Conservation (phyloP, 1,140 invertebrate species). For the Paramacrobiotus metropolitanus region DNA sequence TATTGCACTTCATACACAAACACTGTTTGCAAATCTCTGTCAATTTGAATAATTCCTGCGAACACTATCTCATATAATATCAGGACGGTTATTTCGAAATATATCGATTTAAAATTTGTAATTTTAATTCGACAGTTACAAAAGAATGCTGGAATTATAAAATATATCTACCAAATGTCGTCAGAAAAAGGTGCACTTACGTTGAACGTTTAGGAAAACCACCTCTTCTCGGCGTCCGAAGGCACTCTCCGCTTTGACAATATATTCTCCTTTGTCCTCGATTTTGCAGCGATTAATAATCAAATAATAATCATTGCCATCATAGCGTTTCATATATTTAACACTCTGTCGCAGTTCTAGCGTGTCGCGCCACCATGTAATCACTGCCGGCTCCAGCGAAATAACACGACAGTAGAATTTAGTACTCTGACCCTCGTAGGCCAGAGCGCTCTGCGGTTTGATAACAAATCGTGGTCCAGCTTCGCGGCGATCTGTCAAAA, state of each 20-base stretch:
- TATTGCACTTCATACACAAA: too few species aligned
- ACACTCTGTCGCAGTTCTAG: slow-evolving; percentile 83
- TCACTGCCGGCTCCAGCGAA: slow-evolving; percentile 68
- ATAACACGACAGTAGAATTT: slow-evolving; percentile 92
- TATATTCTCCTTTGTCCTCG: slow-evolving; percentile 86
- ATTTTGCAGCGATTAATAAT: slow-evolving; percentile 83
- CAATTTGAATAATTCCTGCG: too few species aligned
- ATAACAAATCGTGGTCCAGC: slow-evolving; percentile 93
- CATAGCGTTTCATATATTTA: slow-evolving; percentile 96
- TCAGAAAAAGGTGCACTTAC: slow-evolving; percentile 28
- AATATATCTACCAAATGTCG: too few species aligned
- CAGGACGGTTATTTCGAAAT: too few species aligned
- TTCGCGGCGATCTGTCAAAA: slow-evolving; percentile 59
- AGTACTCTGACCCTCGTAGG: slow-evolving; percentile 85
- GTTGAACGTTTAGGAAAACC: slow-evolving; percentile 89
- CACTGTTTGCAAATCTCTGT: too few species aligned
- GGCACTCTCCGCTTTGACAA: slow-evolving; percentile 87
- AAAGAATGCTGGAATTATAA: too few species aligned
- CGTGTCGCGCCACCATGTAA: slow-evolving; percentile 82
- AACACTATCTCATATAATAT: too few species aligned
- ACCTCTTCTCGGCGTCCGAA: slow-evolving; percentile 88
- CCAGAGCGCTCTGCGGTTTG: slow-evolving; percentile 74
- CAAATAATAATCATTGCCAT: slow-evolving; percentile 85
- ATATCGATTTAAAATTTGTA: too few species aligned
- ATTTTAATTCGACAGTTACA: too few species aligned